phyloP scores from a whole-genome alignment of 2,113 vertebrate species.

The Corydoras sp. region DNA sequence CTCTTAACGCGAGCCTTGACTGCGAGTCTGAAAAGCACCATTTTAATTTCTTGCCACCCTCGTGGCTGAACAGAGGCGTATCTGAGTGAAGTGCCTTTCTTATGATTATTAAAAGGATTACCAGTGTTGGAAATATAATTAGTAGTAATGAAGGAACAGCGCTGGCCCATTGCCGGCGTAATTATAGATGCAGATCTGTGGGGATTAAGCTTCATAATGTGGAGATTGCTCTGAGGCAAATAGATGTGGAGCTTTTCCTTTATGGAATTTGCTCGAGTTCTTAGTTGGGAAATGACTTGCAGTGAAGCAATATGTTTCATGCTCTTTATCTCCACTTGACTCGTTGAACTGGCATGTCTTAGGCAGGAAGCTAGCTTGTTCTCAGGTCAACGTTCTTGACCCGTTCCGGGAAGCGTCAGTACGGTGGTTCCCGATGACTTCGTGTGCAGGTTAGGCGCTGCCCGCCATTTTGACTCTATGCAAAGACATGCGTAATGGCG shows the following conservation, averaged over 20 bases:
- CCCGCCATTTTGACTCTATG: too few relatives aligned
- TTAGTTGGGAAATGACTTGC: constrained; percentile 33
- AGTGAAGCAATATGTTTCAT: constrained; percentile 16
- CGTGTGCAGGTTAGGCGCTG: too few relatives aligned
- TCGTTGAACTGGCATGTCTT: constrained; percentile 36
- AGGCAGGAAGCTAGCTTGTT: constrained; percentile 28
- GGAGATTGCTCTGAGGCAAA: constrained; percentile 49
- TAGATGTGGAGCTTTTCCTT: constrained; percentile 47
- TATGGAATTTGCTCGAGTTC: constrained; percentile 49
- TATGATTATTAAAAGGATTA: constrained; percentile 69
- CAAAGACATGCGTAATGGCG: too few relatives aligned
- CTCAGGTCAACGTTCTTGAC: constrained; percentile 13
- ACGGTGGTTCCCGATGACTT: too few relatives aligned
- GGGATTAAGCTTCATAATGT: constrained; percentile 63
- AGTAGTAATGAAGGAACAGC: constrained; percentile 51
- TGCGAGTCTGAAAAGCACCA: constrained; percentile 25
- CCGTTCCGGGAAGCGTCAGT: too few relatives aligned
- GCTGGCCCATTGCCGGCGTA: constrained; percentile 37
- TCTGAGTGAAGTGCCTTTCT: constrained; percentile 51
- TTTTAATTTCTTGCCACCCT: constrained; percentile 34
- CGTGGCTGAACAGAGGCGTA: constrained; percentile 25
- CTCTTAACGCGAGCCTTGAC: constrained; percentile 8
- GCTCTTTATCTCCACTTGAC: constrained; percentile 33
- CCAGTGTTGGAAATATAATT: constrained; percentile 63
- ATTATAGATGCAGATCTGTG: constrained; percentile 64